Evolutionary conservation across 1,140 invertebrate species (phyloP).

Genomic region (Diploscapter pachys): DNA sequence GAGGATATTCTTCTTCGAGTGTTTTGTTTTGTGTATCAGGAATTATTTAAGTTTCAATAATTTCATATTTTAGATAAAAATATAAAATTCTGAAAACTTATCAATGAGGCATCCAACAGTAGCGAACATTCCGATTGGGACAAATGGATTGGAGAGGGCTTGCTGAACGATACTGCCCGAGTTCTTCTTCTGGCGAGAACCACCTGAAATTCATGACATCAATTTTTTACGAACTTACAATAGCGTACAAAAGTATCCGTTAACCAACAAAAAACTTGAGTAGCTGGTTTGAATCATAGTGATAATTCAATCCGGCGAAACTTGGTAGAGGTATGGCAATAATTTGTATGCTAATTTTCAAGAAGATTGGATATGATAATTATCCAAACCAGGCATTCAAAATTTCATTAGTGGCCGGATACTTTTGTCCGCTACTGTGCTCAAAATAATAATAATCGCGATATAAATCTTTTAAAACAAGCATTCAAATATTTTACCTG

Average conservation of each 20-base stretch:
- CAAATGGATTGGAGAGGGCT: conserved; percentile 43
- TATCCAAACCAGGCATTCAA: too few species aligned
- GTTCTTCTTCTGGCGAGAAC: not conserved
- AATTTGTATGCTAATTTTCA: too few species aligned
- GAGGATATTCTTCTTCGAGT: too few species aligned
- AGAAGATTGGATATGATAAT: too few species aligned
- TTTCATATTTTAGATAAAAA: too few species aligned
- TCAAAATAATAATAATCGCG: not conserved
- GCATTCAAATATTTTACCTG: conserved; percentile 9
- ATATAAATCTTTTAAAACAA: not conserved
- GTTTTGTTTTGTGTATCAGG: too few species aligned
- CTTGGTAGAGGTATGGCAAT: too few species aligned
- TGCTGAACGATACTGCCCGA: conserved; percentile 31
- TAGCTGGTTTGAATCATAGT: too few species aligned
- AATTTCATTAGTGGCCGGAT: too few species aligned
- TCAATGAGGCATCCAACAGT: conserved; percentile 48
- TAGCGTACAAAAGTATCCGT: not conserved
- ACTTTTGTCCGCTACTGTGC: too few species aligned
- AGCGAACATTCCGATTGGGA: conserved; percentile 47
- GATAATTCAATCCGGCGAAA: too few species aligned
- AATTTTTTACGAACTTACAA: not conserved
- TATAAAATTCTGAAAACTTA: conserved; percentile 12
- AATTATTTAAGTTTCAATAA: not conserved
- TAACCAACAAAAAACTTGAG: too few species aligned
- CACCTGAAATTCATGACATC: not conserved